Evolutionary conservation across 2,113 vertebrate species (phyloP).

Genomic region (Bolborhynchus lineola): DNA sequence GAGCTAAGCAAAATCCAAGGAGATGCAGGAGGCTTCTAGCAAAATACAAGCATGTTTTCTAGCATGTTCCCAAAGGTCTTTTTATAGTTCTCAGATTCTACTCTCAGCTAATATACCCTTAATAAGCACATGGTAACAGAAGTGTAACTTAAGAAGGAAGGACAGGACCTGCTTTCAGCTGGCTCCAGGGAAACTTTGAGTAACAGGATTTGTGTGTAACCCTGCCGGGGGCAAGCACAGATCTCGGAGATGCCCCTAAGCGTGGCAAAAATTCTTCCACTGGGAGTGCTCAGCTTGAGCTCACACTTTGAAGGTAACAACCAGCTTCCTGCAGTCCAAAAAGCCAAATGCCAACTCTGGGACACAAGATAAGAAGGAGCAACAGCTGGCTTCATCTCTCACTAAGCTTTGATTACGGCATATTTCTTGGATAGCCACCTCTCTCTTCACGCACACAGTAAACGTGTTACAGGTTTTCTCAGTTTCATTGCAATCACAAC

Average conservation of each 20-base stretch:
- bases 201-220: not conserved
- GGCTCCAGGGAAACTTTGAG: not conserved
- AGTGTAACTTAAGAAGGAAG: not conserved
- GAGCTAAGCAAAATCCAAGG: not conserved
- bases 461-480: not conserved
- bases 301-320: not conserved
- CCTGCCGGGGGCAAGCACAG: not conserved
- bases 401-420: not conserved
- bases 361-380: not conserved
- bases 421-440: not conserved
- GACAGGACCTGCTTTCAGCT: not conserved
- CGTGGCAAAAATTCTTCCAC: not conserved
- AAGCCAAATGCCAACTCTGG: not conserved
- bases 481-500: not conserved
- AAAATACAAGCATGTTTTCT: not conserved
- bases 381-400: not conserved
- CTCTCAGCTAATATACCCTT: not conserved
- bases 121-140: not conserved
- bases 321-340: not conserved
- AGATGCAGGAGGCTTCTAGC: not conserved
- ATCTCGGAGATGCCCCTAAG: not conserved
- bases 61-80: not conserved
- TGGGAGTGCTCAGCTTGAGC: rapidly evolving
- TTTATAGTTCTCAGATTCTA: not conserved
- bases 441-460: not conserved